Evolutionary conservation across 2,888 invertebrate genomes (phyloP), one percentile per base, ranked within the genome.

Genomic region (Caenorhabditis sulstoni): DNA sequence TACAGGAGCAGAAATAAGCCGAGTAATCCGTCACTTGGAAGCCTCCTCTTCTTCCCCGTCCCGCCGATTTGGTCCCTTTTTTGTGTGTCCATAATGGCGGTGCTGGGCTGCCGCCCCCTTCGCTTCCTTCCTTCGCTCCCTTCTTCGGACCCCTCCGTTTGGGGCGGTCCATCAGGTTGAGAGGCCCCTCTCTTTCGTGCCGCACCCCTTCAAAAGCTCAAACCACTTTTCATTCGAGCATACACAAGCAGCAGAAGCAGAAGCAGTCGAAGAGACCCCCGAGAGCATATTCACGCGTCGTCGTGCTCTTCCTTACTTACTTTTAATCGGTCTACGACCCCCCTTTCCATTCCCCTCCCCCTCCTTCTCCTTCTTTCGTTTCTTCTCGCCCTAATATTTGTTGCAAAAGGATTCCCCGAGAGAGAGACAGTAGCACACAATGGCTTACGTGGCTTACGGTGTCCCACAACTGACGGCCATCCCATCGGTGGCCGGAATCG

Each of bases 371-470:
- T 65, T 16, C 9, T 52, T 65, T 39, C 41, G 16, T 23, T 22
- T 41, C 53, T 41, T 18, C 39, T n/a, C 41, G n/a, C 14, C 16
- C 37, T 20, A 16, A 1, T 35, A 18, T 9, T 20, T 16, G 12
- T 7, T 37, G 23, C 20, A 23, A 37, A 14, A 53, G 7, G 39
- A 12, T 7, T 16, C 39, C 44, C 18, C 22, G 41, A 5, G 14
- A 8, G 50, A 44, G 12, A 39, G 29, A 29, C 16, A 18, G 14
- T 37, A 8, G 9, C 23, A 41, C n/a, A 20, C 18, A 39, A 78
- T 78, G 78, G 78, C 78, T 14, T 78, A 73, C 55, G 65, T 78
- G 53, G 49, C 78, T 29, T 78, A 78, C 65, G 78, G 78, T 61
- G 22, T 73, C 22, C 75, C 67, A 39, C 67, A 74, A 29, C 35